Percentiles rank a stretch among this genome's conserved stretches.
phyloP scores from a whole-genome alignment of 2,888 invertebrate species.

The Polylopha cassiicola region DNA sequence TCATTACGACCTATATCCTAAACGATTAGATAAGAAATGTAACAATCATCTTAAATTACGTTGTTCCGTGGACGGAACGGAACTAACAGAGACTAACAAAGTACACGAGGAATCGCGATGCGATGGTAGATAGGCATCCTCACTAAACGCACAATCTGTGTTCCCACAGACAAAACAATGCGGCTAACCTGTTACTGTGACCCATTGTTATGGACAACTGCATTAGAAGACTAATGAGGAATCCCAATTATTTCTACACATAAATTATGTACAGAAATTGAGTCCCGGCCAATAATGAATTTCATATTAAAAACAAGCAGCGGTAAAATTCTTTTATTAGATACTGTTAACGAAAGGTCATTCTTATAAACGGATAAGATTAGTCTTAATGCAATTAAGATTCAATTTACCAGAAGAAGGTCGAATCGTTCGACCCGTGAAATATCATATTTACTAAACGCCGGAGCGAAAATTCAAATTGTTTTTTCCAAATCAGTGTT shows the following conservation, averaged over 20 bases:
- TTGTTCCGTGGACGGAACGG: no score
- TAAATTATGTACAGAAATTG: constrained; percentile 14
- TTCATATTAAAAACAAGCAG: no score
- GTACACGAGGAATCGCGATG: constrained; percentile 4
- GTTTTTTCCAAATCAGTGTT: constrained; percentile 25
- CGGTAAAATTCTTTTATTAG: no score
- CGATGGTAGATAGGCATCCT: constrained; percentile 6
- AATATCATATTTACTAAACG: constrained; percentile 21
- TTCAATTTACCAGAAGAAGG: constrained; percentile 13
- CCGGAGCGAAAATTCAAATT: constrained; percentile 24
- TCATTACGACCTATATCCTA: no score
- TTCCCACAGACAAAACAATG: constrained; percentile 19
- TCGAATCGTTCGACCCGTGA: constrained; percentile 11
- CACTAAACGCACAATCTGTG: constrained; percentile 8
- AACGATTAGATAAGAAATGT: no score
- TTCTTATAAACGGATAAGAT: no score
- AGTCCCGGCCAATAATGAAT: no score
- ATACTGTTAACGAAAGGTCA: no score
- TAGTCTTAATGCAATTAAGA: constrained; percentile 6
- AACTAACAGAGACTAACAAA: no score
- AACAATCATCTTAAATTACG: no score
- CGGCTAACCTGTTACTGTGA: constrained; percentile 19
- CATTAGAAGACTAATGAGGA: constrained; percentile 8
- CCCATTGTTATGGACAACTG: constrained; percentile 14
- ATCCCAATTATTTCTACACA: constrained; percentile 13